Conservation (phyloP, 2,888 invertebrate genomes). For the Cantharis lateralis region DNA sequence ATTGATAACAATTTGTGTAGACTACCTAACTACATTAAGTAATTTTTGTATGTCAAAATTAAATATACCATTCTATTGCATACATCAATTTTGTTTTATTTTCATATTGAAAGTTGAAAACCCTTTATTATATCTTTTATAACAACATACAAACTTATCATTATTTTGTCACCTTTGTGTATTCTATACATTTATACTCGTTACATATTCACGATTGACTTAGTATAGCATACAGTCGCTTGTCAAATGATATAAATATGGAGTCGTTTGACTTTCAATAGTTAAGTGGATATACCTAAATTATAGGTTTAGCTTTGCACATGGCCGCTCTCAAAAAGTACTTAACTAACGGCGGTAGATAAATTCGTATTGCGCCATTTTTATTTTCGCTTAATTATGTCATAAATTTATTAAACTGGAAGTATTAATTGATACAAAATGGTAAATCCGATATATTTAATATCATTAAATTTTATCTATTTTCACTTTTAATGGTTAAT, state of each 20-base stretch:
- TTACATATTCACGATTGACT: slow-evolving; percentile 35
- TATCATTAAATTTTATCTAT: neutral
- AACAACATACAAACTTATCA: slow-evolving; percentile 35
- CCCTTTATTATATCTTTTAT: slow-evolving; percentile 22
- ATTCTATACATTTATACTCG: slow-evolving; percentile 34
- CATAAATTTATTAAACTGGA: neutral
- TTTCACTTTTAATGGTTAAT: neutral
- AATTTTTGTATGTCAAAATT: slow-evolving; percentile 12
- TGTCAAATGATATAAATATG: slow-evolving; percentile 35
- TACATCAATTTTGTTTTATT: slow-evolving; percentile 27
- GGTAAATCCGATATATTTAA: neutral
- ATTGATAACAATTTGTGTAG: slow-evolving; percentile 18
- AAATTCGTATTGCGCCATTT: slow-evolving; percentile 17
- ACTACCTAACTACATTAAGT: neutral
- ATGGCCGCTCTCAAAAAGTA: slow-evolving; percentile 35
- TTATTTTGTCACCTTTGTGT: slow-evolving; percentile 42
- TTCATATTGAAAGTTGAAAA: slow-evolving; percentile 32
- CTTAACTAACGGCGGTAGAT: slow-evolving; percentile 4
- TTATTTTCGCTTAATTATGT: slow-evolving; percentile 4
- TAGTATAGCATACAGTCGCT: slow-evolving; percentile 19
- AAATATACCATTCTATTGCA: slow-evolving; percentile 33
- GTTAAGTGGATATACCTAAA: slow-evolving; percentile 26
- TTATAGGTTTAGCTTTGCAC: slow-evolving; percentile 31
- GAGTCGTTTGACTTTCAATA: slow-evolving; percentile 31
- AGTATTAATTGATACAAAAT: neutral